Conservation (phyloP, 2,113 vertebrate species). For the Narcine bancroftii region DNA sequence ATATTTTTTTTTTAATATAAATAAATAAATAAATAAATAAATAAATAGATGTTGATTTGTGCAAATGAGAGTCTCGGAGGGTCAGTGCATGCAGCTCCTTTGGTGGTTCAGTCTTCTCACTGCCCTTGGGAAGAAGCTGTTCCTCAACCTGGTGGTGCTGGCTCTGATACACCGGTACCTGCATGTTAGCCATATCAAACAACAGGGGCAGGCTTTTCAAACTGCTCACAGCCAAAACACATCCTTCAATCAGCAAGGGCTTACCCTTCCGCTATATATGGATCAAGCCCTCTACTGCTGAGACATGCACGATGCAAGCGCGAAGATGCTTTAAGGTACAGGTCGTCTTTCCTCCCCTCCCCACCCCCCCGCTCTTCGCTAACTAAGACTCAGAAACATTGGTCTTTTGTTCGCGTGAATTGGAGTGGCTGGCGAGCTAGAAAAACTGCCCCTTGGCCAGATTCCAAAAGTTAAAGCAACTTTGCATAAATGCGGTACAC, state of each 20-base stretch:
- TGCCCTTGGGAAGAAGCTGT: no score
- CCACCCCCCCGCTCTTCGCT: neutral
- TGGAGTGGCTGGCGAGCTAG: neutral
- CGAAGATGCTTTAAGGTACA: neutral
- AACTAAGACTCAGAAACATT: neutral
- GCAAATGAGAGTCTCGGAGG: no score
- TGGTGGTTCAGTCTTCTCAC: no score
- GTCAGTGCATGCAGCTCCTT: no score
- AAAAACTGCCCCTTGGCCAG: neutral
- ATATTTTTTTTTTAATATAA: no score
- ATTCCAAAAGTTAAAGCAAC: neutral
- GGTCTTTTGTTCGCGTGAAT: neutral
- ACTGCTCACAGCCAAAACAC: conserved; percentile 14
- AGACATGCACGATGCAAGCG: neutral
- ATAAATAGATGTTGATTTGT: no score
- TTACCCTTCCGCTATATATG: neutral
- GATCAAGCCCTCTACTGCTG: neutral
- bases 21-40: no score
- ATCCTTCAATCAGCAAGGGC: neutral
- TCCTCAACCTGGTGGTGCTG: no score
- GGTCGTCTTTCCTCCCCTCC: no score
- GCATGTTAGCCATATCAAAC: conserved; percentile 28
- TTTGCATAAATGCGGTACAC: neutral
- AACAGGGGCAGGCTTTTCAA: neutral
- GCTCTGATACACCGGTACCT: no score